Percentiles rank a stretch among this genome's conserved stretches.
Conservation (phyloP, 2,113 vertebrate genomes). For the Nyctereutes procyonoides region DNA sequence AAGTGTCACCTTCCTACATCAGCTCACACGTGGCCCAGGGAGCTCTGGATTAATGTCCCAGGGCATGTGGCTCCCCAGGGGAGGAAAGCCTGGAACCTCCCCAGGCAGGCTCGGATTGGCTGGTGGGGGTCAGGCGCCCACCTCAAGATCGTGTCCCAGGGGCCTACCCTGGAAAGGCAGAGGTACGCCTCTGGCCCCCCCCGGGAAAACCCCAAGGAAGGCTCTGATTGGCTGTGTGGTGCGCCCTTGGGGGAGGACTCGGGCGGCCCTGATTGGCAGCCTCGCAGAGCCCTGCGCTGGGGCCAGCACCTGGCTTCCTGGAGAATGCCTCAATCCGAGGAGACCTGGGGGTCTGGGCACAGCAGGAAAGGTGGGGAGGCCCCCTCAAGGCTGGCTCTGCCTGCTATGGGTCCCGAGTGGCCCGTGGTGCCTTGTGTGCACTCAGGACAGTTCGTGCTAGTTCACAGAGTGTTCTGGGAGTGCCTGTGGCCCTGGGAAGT, state of each 20-base stretch:
- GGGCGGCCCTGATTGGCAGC: not conserved
- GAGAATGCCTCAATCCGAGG: not conserved
- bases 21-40: not conserved
- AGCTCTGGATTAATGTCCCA: not conserved
- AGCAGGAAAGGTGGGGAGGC: not conserved
- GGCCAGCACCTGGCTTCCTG: not conserved
- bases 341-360: not conserved
- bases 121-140: not conserved
- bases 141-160: not conserved
- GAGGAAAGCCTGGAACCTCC: not conserved
- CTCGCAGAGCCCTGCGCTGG: not conserved
- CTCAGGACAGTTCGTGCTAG: not conserved
- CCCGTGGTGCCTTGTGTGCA: rapidly evolving
- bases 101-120: not conserved
- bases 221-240: not conserved
- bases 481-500: not conserved
- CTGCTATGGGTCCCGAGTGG: not conserved
- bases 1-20: not conserved
- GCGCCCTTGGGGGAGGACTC: not conserved
- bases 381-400: not conserved
- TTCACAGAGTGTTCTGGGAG: not conserved
- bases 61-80: not conserved
- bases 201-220: not conserved
- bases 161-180: not conserved
- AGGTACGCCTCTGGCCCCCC: not conserved